These are phyloP conservation scores for Geopemphigus sp. DNA, from an alignment of 1,140 invertebrate species.

Conservation along the genomic window DNA sequence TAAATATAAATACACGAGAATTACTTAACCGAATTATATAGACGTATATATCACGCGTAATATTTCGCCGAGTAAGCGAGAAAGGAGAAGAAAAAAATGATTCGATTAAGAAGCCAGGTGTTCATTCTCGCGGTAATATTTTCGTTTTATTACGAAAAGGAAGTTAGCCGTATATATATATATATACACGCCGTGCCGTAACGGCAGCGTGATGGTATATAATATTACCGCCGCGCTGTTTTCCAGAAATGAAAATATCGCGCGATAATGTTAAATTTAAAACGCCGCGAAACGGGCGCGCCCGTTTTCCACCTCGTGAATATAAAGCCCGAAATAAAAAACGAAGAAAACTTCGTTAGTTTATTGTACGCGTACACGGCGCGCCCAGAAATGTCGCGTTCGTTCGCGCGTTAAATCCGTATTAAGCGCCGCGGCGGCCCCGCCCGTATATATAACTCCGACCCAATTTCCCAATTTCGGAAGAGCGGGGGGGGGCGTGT, in stretches of 20 bases:
- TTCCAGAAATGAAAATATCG: slow-evolving; percentile 22
- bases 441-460: neutral
- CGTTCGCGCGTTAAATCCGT: neutral
- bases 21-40: slow-evolving; percentile 18
- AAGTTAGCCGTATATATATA: neutral
- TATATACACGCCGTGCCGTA: neutral
- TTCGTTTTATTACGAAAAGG: slow-evolving; percentile 19
- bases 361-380: neutral
- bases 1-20: slow-evolving; percentile 6
- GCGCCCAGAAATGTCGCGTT: slow-evolving; percentile 6
- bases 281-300: neutral
- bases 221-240: slow-evolving; percentile 24
- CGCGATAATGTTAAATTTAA: slow-evolving; percentile 33
- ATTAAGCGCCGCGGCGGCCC: neutral
- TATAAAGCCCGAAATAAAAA: slow-evolving; percentile 14
- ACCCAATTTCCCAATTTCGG: neutral
- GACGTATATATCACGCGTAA: neutral
- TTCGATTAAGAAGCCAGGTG: slow-evolving; percentile 42
- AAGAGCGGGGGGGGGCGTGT: too few relatives aligned
- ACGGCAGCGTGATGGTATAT: neutral
- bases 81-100: slow-evolving; percentile 13
- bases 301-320: slow-evolving; percentile 39
- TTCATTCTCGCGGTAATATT: slow-evolving; percentile 21
- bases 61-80: neutral
- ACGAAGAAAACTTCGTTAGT: neutral